Conservation (phyloP, 2,797 vertebrate species). For the Falco naumanni region DNA sequence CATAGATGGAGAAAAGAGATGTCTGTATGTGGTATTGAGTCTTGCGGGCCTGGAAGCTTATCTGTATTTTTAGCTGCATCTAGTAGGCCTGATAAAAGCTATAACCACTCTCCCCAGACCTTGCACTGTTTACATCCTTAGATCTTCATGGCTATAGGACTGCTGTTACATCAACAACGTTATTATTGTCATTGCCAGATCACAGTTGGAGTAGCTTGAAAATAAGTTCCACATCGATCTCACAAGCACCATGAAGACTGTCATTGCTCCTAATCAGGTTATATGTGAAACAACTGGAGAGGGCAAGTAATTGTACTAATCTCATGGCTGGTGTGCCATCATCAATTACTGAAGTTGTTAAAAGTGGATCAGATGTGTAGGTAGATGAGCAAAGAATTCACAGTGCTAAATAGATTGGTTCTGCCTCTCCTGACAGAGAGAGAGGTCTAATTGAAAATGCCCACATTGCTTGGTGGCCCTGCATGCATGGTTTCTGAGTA, state of each 20-base stretch:
- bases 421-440: neutral
- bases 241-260: neutral
- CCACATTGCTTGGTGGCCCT: neutral
- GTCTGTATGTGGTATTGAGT: neutral
- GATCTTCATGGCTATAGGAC: neutral
- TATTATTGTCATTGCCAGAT: neutral
- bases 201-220: neutral
- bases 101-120: neutral
- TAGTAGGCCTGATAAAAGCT: neutral
- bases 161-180: neutral
- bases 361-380: neutral
- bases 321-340: neutral
- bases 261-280: neutral
- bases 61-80: neutral
- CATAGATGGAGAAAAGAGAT: neutral
- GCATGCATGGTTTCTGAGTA: neutral
- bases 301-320: conserved; percentile 1
- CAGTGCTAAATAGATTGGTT: neutral
- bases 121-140: neutral
- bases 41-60: neutral
- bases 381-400: neutral
- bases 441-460: neutral
- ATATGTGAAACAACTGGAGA: neutral
- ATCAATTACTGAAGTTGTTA: neutral
- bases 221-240: neutral